Base-by-base conservation (phyloP, 1,140 invertebrate species). In the Caerostris extrusa region DNA sequence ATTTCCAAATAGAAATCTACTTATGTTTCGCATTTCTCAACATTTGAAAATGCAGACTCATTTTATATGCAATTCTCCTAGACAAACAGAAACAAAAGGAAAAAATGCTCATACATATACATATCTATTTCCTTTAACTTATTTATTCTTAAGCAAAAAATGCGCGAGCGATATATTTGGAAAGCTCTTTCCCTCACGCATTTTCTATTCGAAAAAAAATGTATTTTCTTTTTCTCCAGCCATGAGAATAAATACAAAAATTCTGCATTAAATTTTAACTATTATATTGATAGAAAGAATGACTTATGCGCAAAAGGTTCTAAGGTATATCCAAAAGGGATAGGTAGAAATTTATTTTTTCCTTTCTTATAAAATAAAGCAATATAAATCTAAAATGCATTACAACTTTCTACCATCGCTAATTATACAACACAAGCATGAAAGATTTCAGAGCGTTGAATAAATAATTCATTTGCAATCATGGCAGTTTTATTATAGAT, bases 171-270 rank as follows among this genome's bases (percentile, higher is more conserved):
- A 77, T 50, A 53, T 77, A 12, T 50, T 77, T 53, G 19, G 10
- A 77, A 77, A 5, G 8, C 34, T 34, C 34, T 34, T 34, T 34
- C 34, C 34, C 53, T 77, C 34, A 12, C 69, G 8, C 50, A 6
- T 77, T 77, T 77, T 77, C 71, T 53, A 8, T 77, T 77, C 12
- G 10, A 77, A 34, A 53, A 77, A 77, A 77, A 77, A 53, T 77
- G 34, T 50, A 77, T 53, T 12, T 14, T 34, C 50, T 50, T 77
- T 77, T 5, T 50, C 2, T 34, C 34, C 12, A 64, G 17, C 71
- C 4, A 50, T 8, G 34, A 53, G 53, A 50, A 77, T 77, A 77
- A 77, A 53, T 8, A 77, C 19, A 12, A 19, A n/a, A 77, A 53
- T 77, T 77, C 50, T 34, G 34, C 69, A 71, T 34, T 50, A 34